These are phyloP conservation scores for Scomber japonicus DNA, from an alignment of 2,113 vertebrate genomes.

Conservation along the genomic window DNA sequence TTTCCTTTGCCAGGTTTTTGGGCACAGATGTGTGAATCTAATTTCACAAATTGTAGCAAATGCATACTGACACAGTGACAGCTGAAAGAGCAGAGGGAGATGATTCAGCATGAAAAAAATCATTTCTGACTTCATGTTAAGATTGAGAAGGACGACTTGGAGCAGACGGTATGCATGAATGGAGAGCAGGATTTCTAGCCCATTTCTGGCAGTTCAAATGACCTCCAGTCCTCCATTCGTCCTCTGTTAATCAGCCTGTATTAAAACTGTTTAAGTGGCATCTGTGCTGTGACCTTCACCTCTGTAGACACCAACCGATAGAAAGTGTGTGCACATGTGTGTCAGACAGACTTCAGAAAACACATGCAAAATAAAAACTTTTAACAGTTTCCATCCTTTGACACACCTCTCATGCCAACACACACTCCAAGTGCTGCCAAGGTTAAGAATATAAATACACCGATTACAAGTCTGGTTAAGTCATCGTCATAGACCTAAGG, in stretches of 20 bases:
- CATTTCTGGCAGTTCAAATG: conserved; percentile 29
- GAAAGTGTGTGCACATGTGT: conserved; percentile 33
- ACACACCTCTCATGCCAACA: conserved; percentile 45
- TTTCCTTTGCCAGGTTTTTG: conserved; percentile 34
- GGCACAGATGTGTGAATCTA: conserved; percentile 56
- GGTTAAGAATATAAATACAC: conserved; percentile 46
- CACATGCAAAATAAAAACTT: conserved; percentile 26
- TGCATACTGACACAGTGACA: conserved; percentile 25
- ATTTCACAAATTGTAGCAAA: conserved; percentile 47
- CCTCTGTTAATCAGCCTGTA: conserved; percentile 50
- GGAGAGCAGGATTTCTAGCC: conserved; percentile 36
- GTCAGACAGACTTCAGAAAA: neutral
- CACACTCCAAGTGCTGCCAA: conserved; percentile 18
- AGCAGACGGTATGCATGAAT: conserved; percentile 10
- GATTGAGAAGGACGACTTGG: neutral
- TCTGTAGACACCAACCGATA: conserved; percentile 47
- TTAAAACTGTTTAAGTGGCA: conserved; percentile 50
- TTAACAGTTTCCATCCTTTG: conserved; percentile 50
- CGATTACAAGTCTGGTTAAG: conserved; percentile 40
- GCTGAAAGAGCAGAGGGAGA: conserved; percentile 29
- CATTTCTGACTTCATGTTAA: neutral
- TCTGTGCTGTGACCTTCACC: conserved; percentile 65
- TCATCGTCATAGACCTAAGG: conserved; percentile 58
- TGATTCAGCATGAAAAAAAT: neutral
- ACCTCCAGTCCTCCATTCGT: conserved; percentile 52